These are phyloP conservation scores for Dione vanillae DNA, from an alignment of 2,888 invertebrate genomes.

Conservation along the genomic window DNA sequence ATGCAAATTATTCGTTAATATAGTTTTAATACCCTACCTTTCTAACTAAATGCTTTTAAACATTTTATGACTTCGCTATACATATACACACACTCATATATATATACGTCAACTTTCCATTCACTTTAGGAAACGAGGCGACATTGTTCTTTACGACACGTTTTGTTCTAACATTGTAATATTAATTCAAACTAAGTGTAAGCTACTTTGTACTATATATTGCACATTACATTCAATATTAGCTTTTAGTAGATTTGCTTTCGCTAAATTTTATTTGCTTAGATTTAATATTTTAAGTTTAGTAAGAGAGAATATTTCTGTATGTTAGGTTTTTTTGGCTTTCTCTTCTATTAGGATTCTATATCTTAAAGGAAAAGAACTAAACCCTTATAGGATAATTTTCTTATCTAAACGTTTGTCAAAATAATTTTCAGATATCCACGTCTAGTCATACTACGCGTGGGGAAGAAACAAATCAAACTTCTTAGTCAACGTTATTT, in stretches of 20 bases:
- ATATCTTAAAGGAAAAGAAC: too few species aligned
- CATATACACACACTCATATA: too few species aligned
- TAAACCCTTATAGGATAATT: too few species aligned
- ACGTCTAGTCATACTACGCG: too few species aligned
- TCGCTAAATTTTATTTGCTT: neutral
- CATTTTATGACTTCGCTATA: slow-evolving; percentile 17
- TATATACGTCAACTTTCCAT: slow-evolving; percentile 5
- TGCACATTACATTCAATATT: slow-evolving; percentile 1
- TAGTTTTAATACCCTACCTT: neutral
- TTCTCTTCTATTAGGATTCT: too few species aligned
- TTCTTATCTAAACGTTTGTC: too few species aligned
- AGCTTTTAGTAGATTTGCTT: neutral
- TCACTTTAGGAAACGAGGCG: slow-evolving; percentile 12
- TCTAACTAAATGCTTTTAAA: slow-evolving; percentile 2
- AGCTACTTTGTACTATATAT: slow-evolving; percentile 16
- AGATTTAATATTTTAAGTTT: too few species aligned
- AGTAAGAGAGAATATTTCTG: too few species aligned
- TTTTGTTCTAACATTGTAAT: slow-evolving; percentile 9
- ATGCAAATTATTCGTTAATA: neutral
- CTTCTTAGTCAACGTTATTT: too few species aligned
- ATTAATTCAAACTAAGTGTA: neutral
- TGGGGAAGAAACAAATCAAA: too few species aligned
- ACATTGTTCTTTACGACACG: slow-evolving; percentile 29
- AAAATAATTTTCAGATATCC: too few species aligned
- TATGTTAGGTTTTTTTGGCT: too few species aligned